These are phyloP conservation scores for Albula glossodonta DNA, from an alignment of 2,113 vertebrate genomes.

Conservation along the genomic window DNA sequence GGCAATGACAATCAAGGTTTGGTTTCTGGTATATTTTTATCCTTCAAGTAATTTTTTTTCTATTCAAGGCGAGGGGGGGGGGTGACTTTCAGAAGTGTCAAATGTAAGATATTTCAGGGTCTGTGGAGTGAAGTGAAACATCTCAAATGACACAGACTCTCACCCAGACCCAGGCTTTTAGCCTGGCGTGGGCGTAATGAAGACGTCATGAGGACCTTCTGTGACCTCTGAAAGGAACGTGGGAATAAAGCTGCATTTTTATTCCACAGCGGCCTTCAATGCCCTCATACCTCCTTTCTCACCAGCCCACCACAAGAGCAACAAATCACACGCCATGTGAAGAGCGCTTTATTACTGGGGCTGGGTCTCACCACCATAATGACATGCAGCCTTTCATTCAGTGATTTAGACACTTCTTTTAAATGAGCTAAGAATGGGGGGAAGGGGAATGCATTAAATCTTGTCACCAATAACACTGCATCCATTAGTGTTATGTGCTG, in stretches of 20 bases:
- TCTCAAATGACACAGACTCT: neutral
- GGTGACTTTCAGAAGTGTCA: neutral
- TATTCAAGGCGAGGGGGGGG: neutral
- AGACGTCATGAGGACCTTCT: conserved; percentile 9
- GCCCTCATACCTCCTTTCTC: neutral
- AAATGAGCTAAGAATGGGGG: conserved; percentile 34
- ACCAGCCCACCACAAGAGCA: neutral
- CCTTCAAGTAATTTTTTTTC: neutral
- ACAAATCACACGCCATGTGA: conserved; percentile 35
- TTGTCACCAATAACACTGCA: conserved; percentile 11
- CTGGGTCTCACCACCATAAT: conserved; percentile 26
- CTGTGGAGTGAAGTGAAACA: neutral
- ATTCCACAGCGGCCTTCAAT: neutral
- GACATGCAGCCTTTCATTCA: conserved; percentile 27
- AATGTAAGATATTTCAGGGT: neutral
- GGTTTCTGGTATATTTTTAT: neutral
- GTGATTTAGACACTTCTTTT: conserved; percentile 43
- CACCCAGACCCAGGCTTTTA: neutral
- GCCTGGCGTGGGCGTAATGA: neutral
- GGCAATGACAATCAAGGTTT: neutral
- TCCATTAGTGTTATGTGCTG: conserved; percentile 40
- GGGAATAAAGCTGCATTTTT: conserved; percentile 12
- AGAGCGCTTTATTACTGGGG: conserved; percentile 37
- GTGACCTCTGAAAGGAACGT: conserved; percentile 17
- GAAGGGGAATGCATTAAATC: conserved; percentile 17